Evolutionary conservation across 1,140 invertebrate species (phyloP), one percentile per base, ranked within the genome.

Genomic region (Neodiprion lecontei): DNA sequence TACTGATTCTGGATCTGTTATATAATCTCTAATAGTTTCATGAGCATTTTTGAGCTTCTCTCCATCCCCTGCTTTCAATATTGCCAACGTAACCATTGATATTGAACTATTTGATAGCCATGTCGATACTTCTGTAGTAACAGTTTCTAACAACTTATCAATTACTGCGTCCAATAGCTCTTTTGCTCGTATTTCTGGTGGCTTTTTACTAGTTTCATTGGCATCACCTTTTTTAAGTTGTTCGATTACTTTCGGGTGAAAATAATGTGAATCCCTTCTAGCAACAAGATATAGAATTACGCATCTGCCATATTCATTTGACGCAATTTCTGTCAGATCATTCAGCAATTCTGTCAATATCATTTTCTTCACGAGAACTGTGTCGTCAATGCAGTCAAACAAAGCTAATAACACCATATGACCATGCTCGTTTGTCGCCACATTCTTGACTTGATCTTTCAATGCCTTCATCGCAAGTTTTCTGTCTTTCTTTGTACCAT

Each of bases 341-440:
- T 90, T 92, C 47, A 94, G 86, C 69, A 99, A 86, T 81, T 96
- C 94, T 71, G 93, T 87, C 21, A 96, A 87, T 67, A 96, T 91
- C 12, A 93, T 92, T 88, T 98, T 98, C 78, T 95, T 94, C 23
- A 98, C 89, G 0, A 98, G 87, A 69, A 96, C 93, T 3, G 97
- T 99, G 81, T 99, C 97, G 87, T 99, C 98, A 1, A 97, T 93
- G n/a, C 91, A 91, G 84, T 98, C 97, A 77, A 98, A 93, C 68
- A 98, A 89, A 1, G 95, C 92, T 72, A 98, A 88, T 48, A 99
- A 85, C 9, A 96, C 91, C 21, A 95, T 86, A 84, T 97, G 94
- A 0, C 96, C 96, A 81, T 96, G 92, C 85, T 98, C 96, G 77
- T 98, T 96, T 50, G 91, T 92, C 23, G 93, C 92, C 10, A 98